A percentile compares a stretch with the other conserved stretches of the same genome.
phyloP scores from a whole-genome alignment of 1,140 invertebrate species.

The Micrasema longulum region DNA sequence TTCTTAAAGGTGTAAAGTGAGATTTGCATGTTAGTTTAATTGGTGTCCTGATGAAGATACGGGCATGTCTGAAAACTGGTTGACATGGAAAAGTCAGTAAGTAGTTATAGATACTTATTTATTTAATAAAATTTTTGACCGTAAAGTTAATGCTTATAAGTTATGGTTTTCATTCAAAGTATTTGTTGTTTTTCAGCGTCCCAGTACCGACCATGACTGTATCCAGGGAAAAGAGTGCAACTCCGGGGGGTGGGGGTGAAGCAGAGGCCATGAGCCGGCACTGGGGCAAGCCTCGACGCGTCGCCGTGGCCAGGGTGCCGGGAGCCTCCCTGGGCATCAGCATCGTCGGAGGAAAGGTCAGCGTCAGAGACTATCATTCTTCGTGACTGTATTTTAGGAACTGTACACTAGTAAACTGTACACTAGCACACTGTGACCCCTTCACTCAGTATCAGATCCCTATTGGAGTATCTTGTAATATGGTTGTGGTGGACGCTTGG shows the following conservation, averaged over 20 bases:
- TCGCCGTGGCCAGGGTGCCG: slow-evolving; percentile 79
- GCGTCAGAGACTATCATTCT: neutral
- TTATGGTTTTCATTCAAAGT: neutral
- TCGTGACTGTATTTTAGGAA: too few relatives aligned
- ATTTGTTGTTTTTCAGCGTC: slow-evolving; percentile 12
- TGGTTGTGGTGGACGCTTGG: too few relatives aligned
- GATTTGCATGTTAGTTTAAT: too few relatives aligned
- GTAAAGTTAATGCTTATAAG: neutral
- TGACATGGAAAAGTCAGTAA: too few relatives aligned
- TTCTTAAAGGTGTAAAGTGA: neutral
- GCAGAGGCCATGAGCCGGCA: slow-evolving; percentile 73
- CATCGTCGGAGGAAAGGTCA: slow-evolving; percentile 95
- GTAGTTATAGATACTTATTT: too few relatives aligned
- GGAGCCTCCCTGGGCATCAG: slow-evolving; percentile 89
- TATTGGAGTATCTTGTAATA: too few relatives aligned
- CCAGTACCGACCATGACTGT: slow-evolving; percentile 48
- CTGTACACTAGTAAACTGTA: too few relatives aligned
- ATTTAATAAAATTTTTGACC: too few relatives aligned
- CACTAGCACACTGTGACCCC: too few relatives aligned
- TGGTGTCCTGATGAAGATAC: too few relatives aligned
- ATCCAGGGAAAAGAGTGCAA: slow-evolving; percentile 53
- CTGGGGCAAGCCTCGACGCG: slow-evolving; percentile 87
- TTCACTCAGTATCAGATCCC: too few relatives aligned
- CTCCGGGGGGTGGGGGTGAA: slow-evolving; percentile 49
- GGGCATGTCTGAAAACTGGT: too few relatives aligned